phyloP scores from a whole-genome alignment of 2,113 vertebrate species.

The Glaucidium brasilianum region DNA sequence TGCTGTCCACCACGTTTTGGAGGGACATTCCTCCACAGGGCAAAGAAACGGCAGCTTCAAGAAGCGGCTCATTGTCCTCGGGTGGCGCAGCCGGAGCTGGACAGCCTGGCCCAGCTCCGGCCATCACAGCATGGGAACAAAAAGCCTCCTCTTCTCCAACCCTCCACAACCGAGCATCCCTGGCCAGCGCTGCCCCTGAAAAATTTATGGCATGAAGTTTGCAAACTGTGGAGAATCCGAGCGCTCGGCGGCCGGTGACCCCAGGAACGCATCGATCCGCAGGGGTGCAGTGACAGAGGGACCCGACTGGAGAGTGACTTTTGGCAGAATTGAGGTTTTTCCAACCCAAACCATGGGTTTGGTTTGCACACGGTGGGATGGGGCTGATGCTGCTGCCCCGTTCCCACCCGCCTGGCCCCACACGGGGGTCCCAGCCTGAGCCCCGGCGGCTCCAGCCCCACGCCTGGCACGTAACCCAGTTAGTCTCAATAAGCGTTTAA shows the following conservation, averaged over 20 bases:
- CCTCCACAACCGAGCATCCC: not conserved
- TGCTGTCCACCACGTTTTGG: not conserved
- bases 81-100: not conserved
- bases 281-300: fast-evolving
- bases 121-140: not conserved
- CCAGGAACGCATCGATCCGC: not conserved
- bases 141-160: constrained; percentile 38
- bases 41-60: not conserved
- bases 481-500: not conserved
- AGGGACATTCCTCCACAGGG: constrained; percentile 31
- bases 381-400: not conserved
- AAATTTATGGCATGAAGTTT: constrained; percentile 5
- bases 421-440: not conserved
- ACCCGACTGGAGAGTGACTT: not conserved
- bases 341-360: not conserved
- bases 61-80: constrained; percentile 42
- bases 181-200: not conserved
- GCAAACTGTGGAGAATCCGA: not conserved
- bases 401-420: not conserved
- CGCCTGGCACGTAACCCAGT: not conserved
- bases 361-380: fast-evolving
- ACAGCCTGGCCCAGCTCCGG: not conserved
- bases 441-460: not conserved
- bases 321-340: not conserved
- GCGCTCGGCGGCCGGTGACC: not conserved